phyloP scores from a whole-genome alignment of 2,888 invertebrate species.

The Apamea anceps region DNA sequence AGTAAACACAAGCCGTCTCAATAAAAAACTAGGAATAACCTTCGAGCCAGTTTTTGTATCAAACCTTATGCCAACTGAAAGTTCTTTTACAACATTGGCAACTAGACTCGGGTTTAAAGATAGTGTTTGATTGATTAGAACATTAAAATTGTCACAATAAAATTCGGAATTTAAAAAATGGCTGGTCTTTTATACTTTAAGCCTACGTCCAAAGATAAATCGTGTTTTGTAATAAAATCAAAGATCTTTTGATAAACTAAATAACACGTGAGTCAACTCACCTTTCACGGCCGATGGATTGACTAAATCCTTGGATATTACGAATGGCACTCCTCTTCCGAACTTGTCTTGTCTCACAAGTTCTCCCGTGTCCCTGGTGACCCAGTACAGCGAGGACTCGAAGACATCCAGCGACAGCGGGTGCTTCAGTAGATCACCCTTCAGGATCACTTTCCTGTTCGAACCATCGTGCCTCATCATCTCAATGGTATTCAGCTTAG shows the following conservation, averaged over 20 bases:
- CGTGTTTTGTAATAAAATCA: too few species aligned
- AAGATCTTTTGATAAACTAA: not conserved
- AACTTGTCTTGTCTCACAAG: conserved; percentile 98
- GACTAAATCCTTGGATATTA: conserved; percentile 95
- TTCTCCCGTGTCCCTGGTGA: conserved; percentile 97
- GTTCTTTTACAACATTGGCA: not conserved
- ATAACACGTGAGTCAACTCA: conserved; percentile 69
- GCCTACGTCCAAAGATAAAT: not conserved
- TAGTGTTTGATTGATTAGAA: not conserved
- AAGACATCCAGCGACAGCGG: conserved; percentile 98
- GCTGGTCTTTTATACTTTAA: not conserved
- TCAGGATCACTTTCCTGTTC: conserved; percentile 92
- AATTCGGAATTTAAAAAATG: not conserved
- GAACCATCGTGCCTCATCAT: conserved; percentile 95
- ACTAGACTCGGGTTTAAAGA: not conserved
- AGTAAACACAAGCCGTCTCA: not conserved
- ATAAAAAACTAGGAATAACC: not conserved
- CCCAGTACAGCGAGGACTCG: conserved; percentile 98
- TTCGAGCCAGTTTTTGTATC: not conserved
- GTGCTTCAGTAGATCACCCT: conserved; percentile 93
- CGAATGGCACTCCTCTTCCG: conserved; percentile 97
- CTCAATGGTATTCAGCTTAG: conserved; percentile 97
- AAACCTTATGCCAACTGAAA: not conserved
- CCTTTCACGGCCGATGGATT: conserved; percentile 96
- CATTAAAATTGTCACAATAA: too few species aligned